Conservation (phyloP, 1,140 invertebrate genomes). For the Steinernema feltiae region DNA sequence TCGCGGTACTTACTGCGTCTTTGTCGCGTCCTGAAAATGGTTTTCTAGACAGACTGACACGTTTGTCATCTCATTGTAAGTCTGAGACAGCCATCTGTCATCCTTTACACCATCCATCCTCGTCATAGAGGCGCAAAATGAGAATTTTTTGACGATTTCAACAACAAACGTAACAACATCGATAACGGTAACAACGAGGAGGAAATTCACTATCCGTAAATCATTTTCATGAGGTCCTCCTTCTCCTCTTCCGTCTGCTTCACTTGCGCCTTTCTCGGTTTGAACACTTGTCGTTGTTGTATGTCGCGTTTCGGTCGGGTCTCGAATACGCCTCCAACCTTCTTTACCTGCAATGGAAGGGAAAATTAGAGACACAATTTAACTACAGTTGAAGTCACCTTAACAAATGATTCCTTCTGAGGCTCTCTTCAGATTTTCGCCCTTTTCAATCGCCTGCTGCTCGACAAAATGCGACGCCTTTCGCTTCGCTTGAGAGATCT, state of each 20-base stretch:
- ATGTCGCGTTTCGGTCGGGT: not conserved
- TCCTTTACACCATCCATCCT: no score
- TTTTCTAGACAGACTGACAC: no score
- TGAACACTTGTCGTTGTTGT: not conserved
- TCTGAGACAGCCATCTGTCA: no score
- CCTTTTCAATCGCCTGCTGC: slow-evolving; percentile 75
- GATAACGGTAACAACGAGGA: not conserved
- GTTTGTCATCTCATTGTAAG: no score
- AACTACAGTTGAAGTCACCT: no score
- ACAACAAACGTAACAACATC: not conserved
- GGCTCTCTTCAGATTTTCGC: slow-evolving; percentile 66
- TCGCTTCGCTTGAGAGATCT: slow-evolving; percentile 68
- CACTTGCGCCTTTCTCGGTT: slow-evolving; percentile 70
- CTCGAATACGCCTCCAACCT: not conserved
- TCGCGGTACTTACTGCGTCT: no score
- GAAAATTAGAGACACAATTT: not conserved
- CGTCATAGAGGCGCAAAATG: no score
- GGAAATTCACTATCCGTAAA: not conserved
- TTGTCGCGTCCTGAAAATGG: no score
- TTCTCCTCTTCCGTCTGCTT: slow-evolving; percentile 9
- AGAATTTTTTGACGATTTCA: not conserved
- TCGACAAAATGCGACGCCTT: slow-evolving; percentile 77
- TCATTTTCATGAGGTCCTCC: not conserved
- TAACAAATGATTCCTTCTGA: no score
- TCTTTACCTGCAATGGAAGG: not conserved